Base-by-base conservation (phyloP, 2,888 invertebrate species). In the Epirrhoe tristata region DNA sequence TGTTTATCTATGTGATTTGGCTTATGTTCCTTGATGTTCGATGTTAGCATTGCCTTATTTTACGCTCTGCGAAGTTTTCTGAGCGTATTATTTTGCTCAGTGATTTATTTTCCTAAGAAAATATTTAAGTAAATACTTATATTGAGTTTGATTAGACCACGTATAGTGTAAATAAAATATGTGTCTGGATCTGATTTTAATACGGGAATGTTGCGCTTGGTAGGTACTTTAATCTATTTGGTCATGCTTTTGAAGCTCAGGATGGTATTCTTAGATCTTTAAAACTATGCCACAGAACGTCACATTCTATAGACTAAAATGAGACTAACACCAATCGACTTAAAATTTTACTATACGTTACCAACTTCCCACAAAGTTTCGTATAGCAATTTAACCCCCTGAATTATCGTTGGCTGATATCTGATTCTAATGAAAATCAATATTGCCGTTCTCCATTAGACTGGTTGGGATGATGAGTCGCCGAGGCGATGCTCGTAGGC, bases 1-100 rank as follows among this genome's bases (percentile, higher is more conserved):
- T 74, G 73, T 74, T 74, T 73, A 73, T 74, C 70, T 73, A 67
- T 72, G 71, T 70, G 67, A 74, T 70, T 71, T 70, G 67, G 69
- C 74, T 71, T 71, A 68, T 71, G 68, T 67, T 69, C 34, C 63
- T 54, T 65, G 61, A 65, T 66, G 63, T 65, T 63, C 57, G 51
- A 39, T 56, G 53, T 55, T 57, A 61, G 60, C 36, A 46, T 31
- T 57, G 63, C 58, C 52, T 59, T 56, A 63, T 66, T 69, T 61
- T 56, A 61, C 50, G 61, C 51, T 7, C 56, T 57, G 59, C 36
- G 56, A 59, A 66, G 43, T 56, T 63, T 59, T 54, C 24, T 53
- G 10, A 48, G 31, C 16, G 46, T 46, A 52, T 39, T 39, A 39
- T 56, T 52, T 53, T 63, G 46, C 7, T 16, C 34, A 12, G 31